A percentile compares a stretch with the other conserved stretches of the same genome.
These are phyloP conservation scores for Tillus elongatus DNA, from an alignment of 2,888 invertebrate species.

Conservation along the genomic window DNA sequence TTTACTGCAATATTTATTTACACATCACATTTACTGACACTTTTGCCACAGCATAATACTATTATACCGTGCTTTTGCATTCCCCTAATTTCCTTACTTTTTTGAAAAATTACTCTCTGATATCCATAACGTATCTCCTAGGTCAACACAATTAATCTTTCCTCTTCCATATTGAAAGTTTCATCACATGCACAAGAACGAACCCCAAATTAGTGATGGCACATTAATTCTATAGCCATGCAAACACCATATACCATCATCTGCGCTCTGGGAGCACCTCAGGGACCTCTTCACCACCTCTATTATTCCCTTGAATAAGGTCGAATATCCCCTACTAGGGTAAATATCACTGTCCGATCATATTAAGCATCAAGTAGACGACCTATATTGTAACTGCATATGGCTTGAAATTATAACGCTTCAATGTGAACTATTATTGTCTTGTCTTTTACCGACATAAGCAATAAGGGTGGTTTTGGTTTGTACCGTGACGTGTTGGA, in stretches of 20 bases:
- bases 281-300: slow-evolving; percentile 15
- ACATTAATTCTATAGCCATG: slow-evolving; percentile 43
- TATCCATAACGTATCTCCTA: slow-evolving; percentile 30
- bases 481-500: slow-evolving; percentile 32
- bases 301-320: slow-evolving; percentile 18
- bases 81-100: no score
- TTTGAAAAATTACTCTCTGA: slow-evolving; percentile 33
- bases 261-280: slow-evolving; percentile 24
- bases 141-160: slow-evolving; percentile 36
- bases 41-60: no score
- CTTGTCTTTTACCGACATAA: slow-evolving; percentile 18
- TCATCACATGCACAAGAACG: slow-evolving; percentile 26
- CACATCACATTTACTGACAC: no score
- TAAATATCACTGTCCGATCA: slow-evolving; percentile 40
- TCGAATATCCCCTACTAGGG: slow-evolving; percentile 23
- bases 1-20: no score
- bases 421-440: slow-evolving; percentile 17
- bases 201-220: slow-evolving; percentile 43
- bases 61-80: no score
- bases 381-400: slow-evolving; percentile 34
- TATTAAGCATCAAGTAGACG: slow-evolving; percentile 35
- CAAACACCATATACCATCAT: slow-evolving; percentile 37
- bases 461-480: slow-evolving; percentile 21
- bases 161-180: slow-evolving; percentile 32
- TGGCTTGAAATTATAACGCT: slow-evolving; percentile 38